Evolutionary conservation across 2,888 invertebrate genomes (phyloP).

Genomic region (Andrena praecox): DNA sequence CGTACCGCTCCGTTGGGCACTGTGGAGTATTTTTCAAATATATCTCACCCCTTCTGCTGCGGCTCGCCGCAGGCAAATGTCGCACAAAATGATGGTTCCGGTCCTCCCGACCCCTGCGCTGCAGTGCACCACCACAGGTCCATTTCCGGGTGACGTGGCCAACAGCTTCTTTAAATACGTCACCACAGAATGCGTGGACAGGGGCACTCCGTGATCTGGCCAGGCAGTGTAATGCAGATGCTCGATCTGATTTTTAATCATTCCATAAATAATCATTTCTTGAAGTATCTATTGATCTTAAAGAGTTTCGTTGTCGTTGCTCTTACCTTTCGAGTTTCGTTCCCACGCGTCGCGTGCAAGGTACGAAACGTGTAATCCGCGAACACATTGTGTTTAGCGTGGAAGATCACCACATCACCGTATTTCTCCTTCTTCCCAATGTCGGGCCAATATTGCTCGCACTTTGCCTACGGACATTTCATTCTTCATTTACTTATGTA

Average conservation of each 20-base stretch:
- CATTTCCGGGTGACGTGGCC: slow-evolving; percentile 79
- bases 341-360: slow-evolving; percentile 76
- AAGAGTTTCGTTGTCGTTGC: neutral
- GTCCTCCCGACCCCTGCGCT: slow-evolving; percentile 88
- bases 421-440: slow-evolving; percentile 82
- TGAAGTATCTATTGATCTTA: neutral
- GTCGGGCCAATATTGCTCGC: slow-evolving; percentile 86
- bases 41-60: slow-evolving; percentile 80
- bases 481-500: neutral
- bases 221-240: slow-evolving; percentile 86
- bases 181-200: slow-evolving; percentile 82
- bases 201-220: slow-evolving; percentile 86
- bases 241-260: slow-evolving; percentile 78
- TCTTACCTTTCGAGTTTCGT: slow-evolving; percentile 78
- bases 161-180: slow-evolving; percentile 82
- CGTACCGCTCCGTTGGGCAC: neutral
- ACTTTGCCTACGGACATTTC: slow-evolving; percentile 83
- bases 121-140: slow-evolving; percentile 87
- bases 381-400: slow-evolving; percentile 77
- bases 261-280: neutral
- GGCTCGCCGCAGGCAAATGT: slow-evolving; percentile 86
- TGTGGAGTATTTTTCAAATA: neutral
- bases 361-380: slow-evolving; percentile 83
- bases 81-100: slow-evolving; percentile 87
- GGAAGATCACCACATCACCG: slow-evolving; percentile 80